Evolutionary conservation across 2,888 invertebrate species (phyloP).

Genomic region (Ypsolopha scabrella): DNA sequence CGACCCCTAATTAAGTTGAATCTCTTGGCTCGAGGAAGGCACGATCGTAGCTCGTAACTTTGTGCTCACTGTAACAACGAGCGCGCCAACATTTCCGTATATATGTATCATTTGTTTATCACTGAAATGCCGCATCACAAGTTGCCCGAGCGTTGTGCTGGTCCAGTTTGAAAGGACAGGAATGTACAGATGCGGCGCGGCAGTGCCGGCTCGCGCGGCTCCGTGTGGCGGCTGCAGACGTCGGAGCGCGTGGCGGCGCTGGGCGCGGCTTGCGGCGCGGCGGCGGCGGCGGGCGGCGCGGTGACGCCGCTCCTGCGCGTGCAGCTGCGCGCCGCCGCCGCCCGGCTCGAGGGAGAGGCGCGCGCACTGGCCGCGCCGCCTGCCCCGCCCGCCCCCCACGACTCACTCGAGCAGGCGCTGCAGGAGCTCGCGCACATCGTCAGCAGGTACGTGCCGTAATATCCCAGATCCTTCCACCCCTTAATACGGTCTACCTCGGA

Average conservation of each 20-base stretch:
- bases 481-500: conserved; percentile 6
- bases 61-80: no score
- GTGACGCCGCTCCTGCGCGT: conserved; percentile 83
- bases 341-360: conserved; percentile 46
- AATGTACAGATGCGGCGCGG: conserved; percentile 65
- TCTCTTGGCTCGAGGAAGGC: no score
- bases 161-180: no score
- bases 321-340: conserved; percentile 78
- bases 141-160: no score
- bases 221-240: conserved; percentile 56
- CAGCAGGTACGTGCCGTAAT: conserved; percentile 55
- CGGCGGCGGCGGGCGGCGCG: conserved; percentile 85
- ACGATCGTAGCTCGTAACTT: no score
- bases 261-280: conserved; percentile 85
- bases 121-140: no score
- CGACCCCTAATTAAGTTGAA: no score
- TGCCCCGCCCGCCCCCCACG: conserved; percentile 71
- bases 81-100: no score
- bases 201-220: conserved; percentile 40
- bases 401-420: conserved; percentile 79
- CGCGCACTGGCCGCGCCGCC: conserved; percentile 44
- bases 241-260: conserved; percentile 76
- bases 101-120: no score
- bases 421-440: conserved; percentile 82
- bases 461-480: conserved; percentile 12